phyloP scores from a whole-genome alignment of 1,140 invertebrate species.

The Aphelinus certus region DNA sequence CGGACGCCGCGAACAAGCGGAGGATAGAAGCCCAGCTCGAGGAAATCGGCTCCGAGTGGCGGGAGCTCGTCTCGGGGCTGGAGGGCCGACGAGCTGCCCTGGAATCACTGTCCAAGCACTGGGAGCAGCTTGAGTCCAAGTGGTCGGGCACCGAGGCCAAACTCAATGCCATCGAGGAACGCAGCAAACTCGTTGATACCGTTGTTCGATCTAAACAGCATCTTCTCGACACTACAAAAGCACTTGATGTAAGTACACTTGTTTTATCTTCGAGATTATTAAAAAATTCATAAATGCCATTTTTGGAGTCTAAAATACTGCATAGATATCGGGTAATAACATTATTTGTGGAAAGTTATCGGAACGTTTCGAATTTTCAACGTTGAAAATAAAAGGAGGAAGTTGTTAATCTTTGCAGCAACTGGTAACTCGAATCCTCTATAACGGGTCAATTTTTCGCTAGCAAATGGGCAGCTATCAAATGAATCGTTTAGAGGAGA shows the following conservation, averaged over 20 bases:
- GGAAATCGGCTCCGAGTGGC: constrained; percentile 79
- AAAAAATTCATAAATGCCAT: too few relatives aligned
- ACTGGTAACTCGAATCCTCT: too few relatives aligned
- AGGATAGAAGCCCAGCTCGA: constrained; percentile 71
- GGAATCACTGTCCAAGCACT: constrained; percentile 75
- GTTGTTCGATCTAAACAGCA: constrained; percentile 78
- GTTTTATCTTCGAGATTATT: too few relatives aligned
- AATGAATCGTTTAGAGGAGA: constrained; percentile 5
- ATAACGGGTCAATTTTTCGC: not conserved
- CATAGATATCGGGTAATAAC: too few relatives aligned
- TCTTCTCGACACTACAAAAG: constrained; percentile 75
- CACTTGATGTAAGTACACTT: constrained; percentile 71
- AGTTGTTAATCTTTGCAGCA: too few relatives aligned
- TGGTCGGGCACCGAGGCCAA: constrained; percentile 73
- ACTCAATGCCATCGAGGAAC: constrained; percentile 73
- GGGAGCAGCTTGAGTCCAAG: constrained; percentile 80
- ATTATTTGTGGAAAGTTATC: too few relatives aligned
- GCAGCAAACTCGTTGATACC: constrained; percentile 77
- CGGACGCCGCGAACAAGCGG: constrained; percentile 71
- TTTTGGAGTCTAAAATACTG: too few relatives aligned
- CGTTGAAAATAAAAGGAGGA: too few relatives aligned
- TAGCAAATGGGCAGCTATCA: not conserved
- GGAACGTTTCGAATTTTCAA: too few relatives aligned
- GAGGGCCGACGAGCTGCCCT: constrained; percentile 73
- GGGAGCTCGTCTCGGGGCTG: constrained; percentile 74